A percentile compares a stretch with the other conserved stretches of the same genome.
phyloP scores from a whole-genome alignment of 2,888 invertebrate species.

The Mycalesis mineus region DNA sequence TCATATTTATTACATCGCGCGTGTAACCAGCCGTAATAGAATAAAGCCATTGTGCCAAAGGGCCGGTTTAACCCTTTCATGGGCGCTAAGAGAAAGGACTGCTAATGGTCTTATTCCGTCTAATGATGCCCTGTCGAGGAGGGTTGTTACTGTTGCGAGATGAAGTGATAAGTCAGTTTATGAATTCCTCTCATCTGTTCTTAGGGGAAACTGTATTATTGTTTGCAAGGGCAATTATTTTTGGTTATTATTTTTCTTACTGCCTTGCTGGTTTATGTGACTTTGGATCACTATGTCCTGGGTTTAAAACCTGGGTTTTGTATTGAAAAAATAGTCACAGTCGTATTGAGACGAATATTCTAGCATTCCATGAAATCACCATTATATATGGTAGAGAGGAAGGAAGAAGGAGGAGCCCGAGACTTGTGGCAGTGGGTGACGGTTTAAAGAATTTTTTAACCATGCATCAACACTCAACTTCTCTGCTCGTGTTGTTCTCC shows the following conservation, averaged over 20 bases:
- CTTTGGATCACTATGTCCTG: too few species aligned
- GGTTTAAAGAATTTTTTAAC: too few species aligned
- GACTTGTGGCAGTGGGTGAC: too few species aligned
- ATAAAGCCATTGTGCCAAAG: slow-evolving; percentile 71
- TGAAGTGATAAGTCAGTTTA: slow-evolving; percentile 72
- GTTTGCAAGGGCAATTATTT: slow-evolving; percentile 12
- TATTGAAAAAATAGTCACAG: too few species aligned
- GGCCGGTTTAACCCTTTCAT: slow-evolving; percentile 75
- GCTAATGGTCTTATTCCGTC: slow-evolving; percentile 76
- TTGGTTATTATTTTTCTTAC: neutral
- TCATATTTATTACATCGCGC: slow-evolving; percentile 77
- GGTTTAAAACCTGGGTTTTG: too few species aligned
- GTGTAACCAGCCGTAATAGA: slow-evolving; percentile 74
- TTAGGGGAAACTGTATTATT: slow-evolving; percentile 34
- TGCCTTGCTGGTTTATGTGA: too few species aligned
- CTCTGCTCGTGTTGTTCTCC: too few species aligned
- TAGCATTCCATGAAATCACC: too few species aligned
- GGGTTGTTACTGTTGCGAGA: slow-evolving; percentile 68
- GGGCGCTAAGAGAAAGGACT: slow-evolving; percentile 72
- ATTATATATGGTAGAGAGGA: too few species aligned
- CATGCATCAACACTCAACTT: too few species aligned
- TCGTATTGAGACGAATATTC: too few species aligned
- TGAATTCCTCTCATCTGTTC: slow-evolving; percentile 57
- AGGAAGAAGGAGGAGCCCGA: too few species aligned
- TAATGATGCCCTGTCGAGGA: slow-evolving; percentile 65